A percentile compares a stretch with the other conserved stretches of the same genome.
phyloP scores from a whole-genome alignment of 35 echinoderm and acorn worm species.

The Patiria miniata region DNA sequence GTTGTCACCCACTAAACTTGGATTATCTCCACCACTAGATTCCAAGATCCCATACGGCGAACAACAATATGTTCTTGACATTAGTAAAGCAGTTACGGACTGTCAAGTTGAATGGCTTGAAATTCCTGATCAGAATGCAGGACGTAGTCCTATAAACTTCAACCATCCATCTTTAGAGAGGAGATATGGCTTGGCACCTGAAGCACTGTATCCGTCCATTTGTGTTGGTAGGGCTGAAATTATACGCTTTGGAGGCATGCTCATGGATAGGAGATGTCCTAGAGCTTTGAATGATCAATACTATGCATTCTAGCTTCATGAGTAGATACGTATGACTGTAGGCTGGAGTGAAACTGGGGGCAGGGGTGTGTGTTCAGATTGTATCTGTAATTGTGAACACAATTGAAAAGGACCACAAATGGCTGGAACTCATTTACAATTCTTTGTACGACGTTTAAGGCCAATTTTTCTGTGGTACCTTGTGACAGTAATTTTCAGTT shows the following conservation, averaged over 20 bases:
- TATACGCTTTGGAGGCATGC: slow-evolving; percentile 26
- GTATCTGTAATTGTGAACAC: too few species aligned
- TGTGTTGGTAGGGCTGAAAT: slow-evolving; percentile 25
- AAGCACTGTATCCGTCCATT: slow-evolving; percentile 3
- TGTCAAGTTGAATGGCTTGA: slow-evolving; percentile 39
- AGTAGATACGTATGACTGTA: background rate
- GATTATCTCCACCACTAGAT: background rate
- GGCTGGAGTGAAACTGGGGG: too few species aligned
- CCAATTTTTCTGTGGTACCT: too few species aligned
- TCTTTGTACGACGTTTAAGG: too few species aligned
- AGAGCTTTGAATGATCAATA: slow-evolving; percentile 20
- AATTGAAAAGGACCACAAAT: too few species aligned
- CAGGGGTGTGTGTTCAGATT: too few species aligned
- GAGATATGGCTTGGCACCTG: background rate
- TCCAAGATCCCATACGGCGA: background rate
- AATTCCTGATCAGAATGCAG: slow-evolving; percentile 18
- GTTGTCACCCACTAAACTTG: background rate
- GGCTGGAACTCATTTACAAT: too few species aligned
- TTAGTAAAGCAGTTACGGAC: background rate
- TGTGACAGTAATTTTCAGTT: too few species aligned
- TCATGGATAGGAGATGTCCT: background rate
- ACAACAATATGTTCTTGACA: slow-evolving; percentile 58
- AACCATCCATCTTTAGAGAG: background rate
- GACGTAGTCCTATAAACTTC: background rate
- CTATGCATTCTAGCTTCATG: background rate